Conservation (phyloP, 2,888 invertebrate species). For the Linyphia triangularis region DNA sequence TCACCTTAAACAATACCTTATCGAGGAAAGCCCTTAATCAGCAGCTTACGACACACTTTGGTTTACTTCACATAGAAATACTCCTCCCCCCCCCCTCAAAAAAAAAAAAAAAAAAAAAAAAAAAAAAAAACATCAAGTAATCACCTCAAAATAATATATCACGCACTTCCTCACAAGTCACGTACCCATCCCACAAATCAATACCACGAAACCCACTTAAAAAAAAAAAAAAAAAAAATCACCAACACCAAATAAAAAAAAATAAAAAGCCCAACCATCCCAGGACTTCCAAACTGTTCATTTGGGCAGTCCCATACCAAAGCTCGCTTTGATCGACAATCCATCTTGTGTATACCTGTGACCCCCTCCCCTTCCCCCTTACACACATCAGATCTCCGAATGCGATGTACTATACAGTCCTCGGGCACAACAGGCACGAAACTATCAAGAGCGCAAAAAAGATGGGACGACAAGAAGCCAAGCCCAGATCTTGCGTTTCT, state of each 20-base stretch:
- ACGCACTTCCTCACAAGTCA: slow-evolving; percentile 10
- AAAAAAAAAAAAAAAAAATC: slow-evolving; percentile 15
- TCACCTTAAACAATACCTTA: no score
- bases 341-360: slow-evolving; percentile 39
- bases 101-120: not conserved
- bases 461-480: not conserved
- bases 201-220: slow-evolving; percentile 34
- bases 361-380: slow-evolving; percentile 2
- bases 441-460: not conserved
- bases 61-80: no score
- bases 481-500: slow-evolving; percentile 32
- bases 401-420: slow-evolving; percentile 56
- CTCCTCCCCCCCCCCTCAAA: not conserved
- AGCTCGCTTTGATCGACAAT: slow-evolving; percentile 43
- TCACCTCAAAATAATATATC: slow-evolving; percentile 14
- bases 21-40: not conserved
- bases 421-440: not conserved
- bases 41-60: no score
- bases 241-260: slow-evolving; percentile 24
- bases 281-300: slow-evolving; percentile 57
- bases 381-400: slow-evolving; percentile 5
- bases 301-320: slow-evolving; percentile 34
- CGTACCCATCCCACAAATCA: slow-evolving; percentile 55
- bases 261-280: not conserved
- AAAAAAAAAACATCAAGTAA: not conserved